Evolutionary conservation across 1,140 invertebrate species (phyloP).

Genomic region (Pseudachorutes palmiensis): DNA sequence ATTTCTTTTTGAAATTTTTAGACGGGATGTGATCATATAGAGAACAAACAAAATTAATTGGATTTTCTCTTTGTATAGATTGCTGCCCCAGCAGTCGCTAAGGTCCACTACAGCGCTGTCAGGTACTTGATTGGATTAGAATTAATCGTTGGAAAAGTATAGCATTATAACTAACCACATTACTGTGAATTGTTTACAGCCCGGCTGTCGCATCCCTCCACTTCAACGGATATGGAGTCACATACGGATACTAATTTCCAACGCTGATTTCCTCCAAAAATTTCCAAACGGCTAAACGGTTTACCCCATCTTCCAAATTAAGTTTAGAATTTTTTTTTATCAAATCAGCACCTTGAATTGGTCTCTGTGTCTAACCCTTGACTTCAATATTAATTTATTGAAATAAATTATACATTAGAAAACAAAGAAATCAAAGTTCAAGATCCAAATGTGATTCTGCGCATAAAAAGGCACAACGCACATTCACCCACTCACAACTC

Average conservation of each 20-base stretch:
- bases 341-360: no score
- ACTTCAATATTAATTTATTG: no score
- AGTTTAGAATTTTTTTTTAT: no score
- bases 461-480: no score
- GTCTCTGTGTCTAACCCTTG: no score
- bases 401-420: no score
- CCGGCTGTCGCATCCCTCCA: slow-evolving; percentile 9
- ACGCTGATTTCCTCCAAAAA: background rate
- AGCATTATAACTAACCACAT: background rate
- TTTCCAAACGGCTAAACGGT: no score
- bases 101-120: slow-evolving; percentile 4
- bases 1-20: background rate
- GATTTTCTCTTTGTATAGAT: background rate
- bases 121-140: background rate
- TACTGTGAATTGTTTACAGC: background rate
- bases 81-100: slow-evolving; percentile 2
- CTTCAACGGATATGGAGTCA: slow-evolving; percentile 20
- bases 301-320: no score
- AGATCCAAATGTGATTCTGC: no score
- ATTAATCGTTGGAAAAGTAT: background rate
- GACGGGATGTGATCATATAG: background rate
- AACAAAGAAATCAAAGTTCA: no score
- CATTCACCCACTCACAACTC: no score
- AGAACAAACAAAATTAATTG: background rate
- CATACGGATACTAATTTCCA: slow-evolving; percentile 13